phyloP scores from a whole-genome alignment of 2,113 vertebrate species.

The Chionodraco myersi region DNA sequence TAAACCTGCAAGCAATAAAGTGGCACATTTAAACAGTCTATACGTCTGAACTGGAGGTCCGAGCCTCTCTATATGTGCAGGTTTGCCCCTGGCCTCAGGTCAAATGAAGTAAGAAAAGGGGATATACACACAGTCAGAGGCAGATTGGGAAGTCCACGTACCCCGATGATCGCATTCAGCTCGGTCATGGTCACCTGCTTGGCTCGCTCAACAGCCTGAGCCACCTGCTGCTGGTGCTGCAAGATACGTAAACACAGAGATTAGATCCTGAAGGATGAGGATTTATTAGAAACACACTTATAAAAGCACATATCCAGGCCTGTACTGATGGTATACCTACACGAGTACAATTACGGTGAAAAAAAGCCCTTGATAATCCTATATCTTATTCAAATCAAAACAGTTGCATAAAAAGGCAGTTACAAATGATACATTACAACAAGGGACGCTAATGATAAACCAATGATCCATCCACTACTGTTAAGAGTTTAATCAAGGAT shows the following conservation, averaged over 20 bases:
- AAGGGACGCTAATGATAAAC: neutral
- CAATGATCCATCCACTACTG: neutral
- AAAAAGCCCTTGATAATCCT: neutral
- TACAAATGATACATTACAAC: neutral
- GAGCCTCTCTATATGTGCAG: conserved; percentile 70
- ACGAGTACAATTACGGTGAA: neutral
- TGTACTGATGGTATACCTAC: neutral
- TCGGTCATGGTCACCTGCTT: conserved; percentile 99
- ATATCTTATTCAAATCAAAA: neutral
- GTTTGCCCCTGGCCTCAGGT: conserved; percentile 80
- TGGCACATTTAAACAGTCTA: conserved; percentile 28
- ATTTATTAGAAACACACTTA: neutral
- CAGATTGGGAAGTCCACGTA: conserved; percentile 99
- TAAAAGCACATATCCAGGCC: neutral
- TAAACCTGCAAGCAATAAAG: conserved; percentile 58
- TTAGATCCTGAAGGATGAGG: conserved; percentile 19
- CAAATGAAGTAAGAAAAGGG: conserved; percentile 92
- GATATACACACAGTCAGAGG: conserved; percentile 99
- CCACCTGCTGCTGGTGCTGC: conserved; percentile 98
- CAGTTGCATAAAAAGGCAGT: neutral
- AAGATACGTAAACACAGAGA: conserved; percentile 53
- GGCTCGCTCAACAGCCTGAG: conserved; percentile 97
- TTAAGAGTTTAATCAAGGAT: neutral
- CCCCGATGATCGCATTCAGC: conserved; percentile 99
- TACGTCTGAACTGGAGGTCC: neutral